These are phyloP conservation scores for Ophioderma brevispina DNA, from an alignment of 35 echinoderm and acorn worm species.

Conservation along the genomic window DNA sequence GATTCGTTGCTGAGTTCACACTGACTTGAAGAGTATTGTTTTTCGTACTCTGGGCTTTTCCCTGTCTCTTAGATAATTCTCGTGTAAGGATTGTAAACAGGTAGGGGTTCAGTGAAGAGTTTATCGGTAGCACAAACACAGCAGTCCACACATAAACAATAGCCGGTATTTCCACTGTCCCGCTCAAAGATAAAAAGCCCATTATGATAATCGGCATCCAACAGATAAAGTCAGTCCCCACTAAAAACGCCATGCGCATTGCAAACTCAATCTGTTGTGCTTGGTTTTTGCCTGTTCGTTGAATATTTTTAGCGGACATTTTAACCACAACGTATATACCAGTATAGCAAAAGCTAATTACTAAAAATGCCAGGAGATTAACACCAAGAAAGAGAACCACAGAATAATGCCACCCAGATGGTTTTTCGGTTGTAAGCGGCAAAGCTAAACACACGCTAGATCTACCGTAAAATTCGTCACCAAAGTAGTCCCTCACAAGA, in stretches of 20 bases:
- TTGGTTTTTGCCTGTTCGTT: background rate
- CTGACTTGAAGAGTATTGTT: background rate
- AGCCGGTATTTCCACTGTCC: background rate
- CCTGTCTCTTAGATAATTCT: background rate
- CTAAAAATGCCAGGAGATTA: background rate
- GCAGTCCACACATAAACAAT: conserved; percentile 19
- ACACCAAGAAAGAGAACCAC: background rate
- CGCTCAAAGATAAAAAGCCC: conserved; percentile 23
- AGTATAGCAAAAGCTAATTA: conserved; percentile 12
- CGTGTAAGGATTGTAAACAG: conserved; percentile 30
- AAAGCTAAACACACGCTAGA: conserved; percentile 34
- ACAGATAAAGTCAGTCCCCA: conserved; percentile 44
- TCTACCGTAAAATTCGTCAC: conserved; percentile 7
- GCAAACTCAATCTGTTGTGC: conserved; percentile 52
- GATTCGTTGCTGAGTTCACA: background rate
- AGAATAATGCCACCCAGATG: conserved; percentile 30
- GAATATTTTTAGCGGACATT: background rate
- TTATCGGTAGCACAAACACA: conserved; percentile 28
- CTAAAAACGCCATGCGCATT: conserved; percentile 47
- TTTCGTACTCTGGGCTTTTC: no score
- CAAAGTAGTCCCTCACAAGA: background rate
- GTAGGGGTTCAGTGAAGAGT: conserved; percentile 26
- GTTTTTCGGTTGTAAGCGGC: background rate
- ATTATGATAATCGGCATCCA: conserved; percentile 68
- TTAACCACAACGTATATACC: conserved; percentile 27